phyloP scores from a whole-genome alignment of 64 coral and sea anemone species.

The Porites lutea region DNA sequence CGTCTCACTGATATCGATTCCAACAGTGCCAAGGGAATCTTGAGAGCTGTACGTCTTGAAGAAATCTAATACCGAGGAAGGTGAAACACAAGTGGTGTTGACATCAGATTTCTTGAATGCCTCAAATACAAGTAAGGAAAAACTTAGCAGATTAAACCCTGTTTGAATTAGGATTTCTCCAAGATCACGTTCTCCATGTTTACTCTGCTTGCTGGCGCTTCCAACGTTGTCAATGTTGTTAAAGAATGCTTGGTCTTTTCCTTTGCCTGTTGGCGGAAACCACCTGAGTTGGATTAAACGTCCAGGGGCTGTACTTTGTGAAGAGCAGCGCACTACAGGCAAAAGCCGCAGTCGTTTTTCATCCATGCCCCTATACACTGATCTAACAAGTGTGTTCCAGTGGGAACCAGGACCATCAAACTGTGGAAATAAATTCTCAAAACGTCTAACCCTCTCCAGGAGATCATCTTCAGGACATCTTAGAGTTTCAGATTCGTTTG shows the following conservation, averaged over 20 bases:
- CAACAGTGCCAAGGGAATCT: not conserved
- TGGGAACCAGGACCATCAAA: not conserved
- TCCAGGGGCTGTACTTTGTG: not conserved
- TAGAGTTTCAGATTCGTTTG: not conserved
- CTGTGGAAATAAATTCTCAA: slow-evolving; percentile 27
- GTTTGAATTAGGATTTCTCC: not conserved
- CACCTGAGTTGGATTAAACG: slow-evolving; percentile 11
- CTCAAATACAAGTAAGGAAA: not conserved
- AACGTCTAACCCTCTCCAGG: not conserved
- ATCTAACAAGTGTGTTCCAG: slow-evolving; percentile 10
- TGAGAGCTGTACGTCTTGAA: not conserved
- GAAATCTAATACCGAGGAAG: slow-evolving; percentile 27
- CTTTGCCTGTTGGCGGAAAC: slow-evolving; percentile 74
- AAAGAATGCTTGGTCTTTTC: slow-evolving; percentile 62
- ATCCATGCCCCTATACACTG: slow-evolving; percentile 37
- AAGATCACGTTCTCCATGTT: not conserved
- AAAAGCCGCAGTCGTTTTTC: slow-evolving; percentile 46
- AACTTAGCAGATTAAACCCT: not conserved
- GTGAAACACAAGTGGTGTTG: not conserved
- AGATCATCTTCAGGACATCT: not conserved
- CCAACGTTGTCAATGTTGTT: slow-evolving; percentile 18
- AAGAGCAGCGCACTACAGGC: slow-evolving; percentile 48
- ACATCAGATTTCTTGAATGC: not conserved
- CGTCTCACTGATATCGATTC: slow-evolving; percentile 18
- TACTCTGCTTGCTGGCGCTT: not conserved